These are phyloP conservation scores for Drosophila repletoides DNA, from an alignment of 1,140 invertebrate genomes.

Conservation along the genomic window DNA sequence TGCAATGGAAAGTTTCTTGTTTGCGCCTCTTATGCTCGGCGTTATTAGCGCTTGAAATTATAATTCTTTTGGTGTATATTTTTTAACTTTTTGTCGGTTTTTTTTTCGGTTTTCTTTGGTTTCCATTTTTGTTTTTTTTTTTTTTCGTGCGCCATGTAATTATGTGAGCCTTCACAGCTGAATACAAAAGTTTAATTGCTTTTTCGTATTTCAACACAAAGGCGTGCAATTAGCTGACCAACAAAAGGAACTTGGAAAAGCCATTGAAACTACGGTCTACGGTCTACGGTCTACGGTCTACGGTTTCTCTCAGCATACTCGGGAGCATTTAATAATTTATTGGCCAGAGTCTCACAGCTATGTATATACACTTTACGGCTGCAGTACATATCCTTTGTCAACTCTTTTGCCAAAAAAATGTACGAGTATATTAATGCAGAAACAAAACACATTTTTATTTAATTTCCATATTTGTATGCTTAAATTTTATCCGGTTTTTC, in stretches of 20 bases:
- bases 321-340: constrained; percentile 43
- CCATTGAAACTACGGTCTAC: constrained; percentile 28
- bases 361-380: background rate
- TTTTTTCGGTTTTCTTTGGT: background rate
- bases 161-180: constrained; percentile 60
- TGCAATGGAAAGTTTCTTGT: constrained; percentile 15
- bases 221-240: constrained; percentile 55
- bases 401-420: constrained; percentile 6
- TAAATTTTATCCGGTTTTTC: constrained; percentile 54
- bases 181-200: constrained; percentile 68
- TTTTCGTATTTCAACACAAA: constrained; percentile 63
- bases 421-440: constrained; percentile 13
- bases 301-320: background rate
- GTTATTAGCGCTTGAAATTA: constrained; percentile 62
- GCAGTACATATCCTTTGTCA: constrained; percentile 1
- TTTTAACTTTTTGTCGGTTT: background rate
- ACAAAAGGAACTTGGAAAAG: constrained; percentile 22
- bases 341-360: constrained; percentile 2
- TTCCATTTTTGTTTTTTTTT: background rate
- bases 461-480: constrained; percentile 55
- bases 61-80: constrained; percentile 37
- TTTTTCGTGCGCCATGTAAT: constrained; percentile 40
- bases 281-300: background rate
- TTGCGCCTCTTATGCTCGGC: constrained; percentile 30
- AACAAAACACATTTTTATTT: constrained; percentile 57